These are phyloP conservation scores for Mechanitis mazaeus DNA, from an alignment of 2,888 invertebrate genomes.

Conservation along the genomic window DNA sequence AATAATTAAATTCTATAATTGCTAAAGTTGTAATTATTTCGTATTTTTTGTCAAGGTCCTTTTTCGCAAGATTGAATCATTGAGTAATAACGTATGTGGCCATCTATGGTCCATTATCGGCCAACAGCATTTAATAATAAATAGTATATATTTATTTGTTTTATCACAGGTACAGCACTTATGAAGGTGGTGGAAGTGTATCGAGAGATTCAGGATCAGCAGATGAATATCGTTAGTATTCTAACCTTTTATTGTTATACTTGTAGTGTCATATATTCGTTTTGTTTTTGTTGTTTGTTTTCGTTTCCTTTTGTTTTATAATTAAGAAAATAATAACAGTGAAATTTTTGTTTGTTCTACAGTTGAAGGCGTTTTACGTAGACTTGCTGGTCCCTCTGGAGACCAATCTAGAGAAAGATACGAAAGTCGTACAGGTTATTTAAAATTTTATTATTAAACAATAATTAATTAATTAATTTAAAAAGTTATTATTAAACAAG, in stretches of 20 bases:
- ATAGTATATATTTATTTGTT: not conserved
- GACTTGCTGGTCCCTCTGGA: constrained; percentile 94
- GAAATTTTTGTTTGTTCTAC: constrained; percentile 46
- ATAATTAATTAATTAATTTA: too few relatives aligned
- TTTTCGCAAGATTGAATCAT: not conserved
- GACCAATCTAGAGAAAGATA: constrained; percentile 95
- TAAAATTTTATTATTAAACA: constrained; percentile 14
- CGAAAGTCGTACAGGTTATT: constrained; percentile 92
- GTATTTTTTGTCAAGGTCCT: constrained; percentile 7
- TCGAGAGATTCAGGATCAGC: constrained; percentile 95
- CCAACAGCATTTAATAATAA: not conserved
- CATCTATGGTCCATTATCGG: constrained; percentile 5
- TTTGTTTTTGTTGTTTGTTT: too few relatives aligned
- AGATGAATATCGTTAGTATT: constrained; percentile 94
- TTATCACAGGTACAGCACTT: constrained; percentile 85
- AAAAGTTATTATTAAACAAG: too few relatives aligned
- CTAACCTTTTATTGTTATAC: too few relatives aligned
- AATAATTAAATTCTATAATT: not conserved
- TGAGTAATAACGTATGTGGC: constrained; percentile 13
- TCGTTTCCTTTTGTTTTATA: constrained; percentile 10
- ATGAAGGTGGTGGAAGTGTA: constrained; percentile 96
- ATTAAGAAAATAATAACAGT: constrained; percentile 20
- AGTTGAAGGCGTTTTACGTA: constrained; percentile 96
- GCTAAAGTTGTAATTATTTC: not conserved
- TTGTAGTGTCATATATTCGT: too few relatives aligned